These are phyloP conservation scores for Listronotus bonariensis DNA, from an alignment of 1,140 invertebrate genomes.

Conservation along the genomic window DNA sequence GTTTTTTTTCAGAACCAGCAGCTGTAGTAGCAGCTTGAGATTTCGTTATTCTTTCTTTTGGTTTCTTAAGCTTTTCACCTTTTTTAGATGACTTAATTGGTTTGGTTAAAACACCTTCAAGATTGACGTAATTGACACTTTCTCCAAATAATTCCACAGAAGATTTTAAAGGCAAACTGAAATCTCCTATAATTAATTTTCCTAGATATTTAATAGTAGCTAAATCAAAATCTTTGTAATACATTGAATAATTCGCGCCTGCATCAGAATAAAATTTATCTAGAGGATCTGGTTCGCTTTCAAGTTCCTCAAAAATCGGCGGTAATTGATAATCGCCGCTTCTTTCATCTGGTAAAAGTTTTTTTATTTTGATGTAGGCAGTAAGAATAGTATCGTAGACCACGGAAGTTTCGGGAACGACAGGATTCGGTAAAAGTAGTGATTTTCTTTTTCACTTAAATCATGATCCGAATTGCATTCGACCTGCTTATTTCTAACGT, in stretches of 20 bases:
- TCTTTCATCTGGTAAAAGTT: constrained; percentile 53
- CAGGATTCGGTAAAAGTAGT: constrained; percentile 39
- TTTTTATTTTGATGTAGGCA: constrained; percentile 59
- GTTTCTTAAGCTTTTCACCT: constrained; percentile 34
- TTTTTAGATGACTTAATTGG: constrained; percentile 23
- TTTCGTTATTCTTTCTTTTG: constrained; percentile 32
- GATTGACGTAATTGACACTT: not conserved
- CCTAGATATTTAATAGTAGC: constrained; percentile 60
- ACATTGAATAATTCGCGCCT: constrained; percentile 62
- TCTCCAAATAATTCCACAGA: constrained; percentile 47
- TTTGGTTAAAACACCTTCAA: not conserved
- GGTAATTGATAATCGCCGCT: constrained; percentile 54
- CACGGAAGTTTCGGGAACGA: constrained; percentile 7
- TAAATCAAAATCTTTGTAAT: constrained; percentile 61
- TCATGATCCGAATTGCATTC: not conserved
- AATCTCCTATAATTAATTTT: constrained; percentile 62
- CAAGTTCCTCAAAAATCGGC: constrained; percentile 34
- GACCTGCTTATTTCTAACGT: not conserved
- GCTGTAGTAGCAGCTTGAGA: not conserved
- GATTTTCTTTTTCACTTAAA: constrained; percentile 16
- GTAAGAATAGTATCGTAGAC: constrained; percentile 61
- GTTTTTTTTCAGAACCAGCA: constrained; percentile 3
- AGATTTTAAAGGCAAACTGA: constrained; percentile 55
- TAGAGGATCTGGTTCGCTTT: constrained; percentile 57
- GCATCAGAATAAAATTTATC: constrained; percentile 62